These are phyloP conservation scores for Montipora capitata DNA, from an alignment of 92 coral and sea anemone genomes.

Conservation along the genomic window DNA sequence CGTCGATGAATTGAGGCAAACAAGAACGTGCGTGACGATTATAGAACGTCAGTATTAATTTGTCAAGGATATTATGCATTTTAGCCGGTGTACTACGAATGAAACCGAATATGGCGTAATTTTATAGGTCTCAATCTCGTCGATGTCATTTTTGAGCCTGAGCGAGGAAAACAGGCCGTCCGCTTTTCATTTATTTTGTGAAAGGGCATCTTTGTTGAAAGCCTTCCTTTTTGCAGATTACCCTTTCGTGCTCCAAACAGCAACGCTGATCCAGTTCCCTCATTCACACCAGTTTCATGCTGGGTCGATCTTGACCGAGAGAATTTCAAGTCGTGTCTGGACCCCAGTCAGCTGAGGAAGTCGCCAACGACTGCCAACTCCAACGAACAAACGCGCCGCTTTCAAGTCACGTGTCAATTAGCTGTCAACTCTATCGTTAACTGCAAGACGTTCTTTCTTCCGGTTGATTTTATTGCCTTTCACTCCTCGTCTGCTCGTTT, in stretches of 20 bases:
- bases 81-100: too few species aligned
- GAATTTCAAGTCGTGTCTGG: conserved; percentile 75
- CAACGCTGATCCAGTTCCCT: conserved; percentile 50
- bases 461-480: conserved; percentile 71
- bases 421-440: conserved; percentile 88
- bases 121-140: too few species aligned
- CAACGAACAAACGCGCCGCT: conserved; percentile 88
- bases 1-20: too few species aligned
- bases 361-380: conserved; percentile 93
- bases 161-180: neutral
- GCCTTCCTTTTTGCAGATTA: conserved; percentile 34
- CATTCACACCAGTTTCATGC: conserved; percentile 84
- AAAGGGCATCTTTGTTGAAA: neutral
- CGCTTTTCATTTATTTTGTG: neutral
- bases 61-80: too few species aligned
- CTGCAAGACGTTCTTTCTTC: conserved; percentile 84
- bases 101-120: too few species aligned
- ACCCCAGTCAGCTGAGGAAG: conserved; percentile 77
- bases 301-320: conserved; percentile 88
- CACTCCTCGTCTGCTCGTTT: conserved; percentile 72
- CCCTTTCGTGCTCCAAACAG: conserved; percentile 80
- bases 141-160: too few species aligned
- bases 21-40: too few species aligned
- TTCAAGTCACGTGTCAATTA: conserved; percentile 84
- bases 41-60: too few species aligned